phyloP scores from a whole-genome alignment of 2,888 invertebrate species.

The Ornithoptera priamus region DNA sequence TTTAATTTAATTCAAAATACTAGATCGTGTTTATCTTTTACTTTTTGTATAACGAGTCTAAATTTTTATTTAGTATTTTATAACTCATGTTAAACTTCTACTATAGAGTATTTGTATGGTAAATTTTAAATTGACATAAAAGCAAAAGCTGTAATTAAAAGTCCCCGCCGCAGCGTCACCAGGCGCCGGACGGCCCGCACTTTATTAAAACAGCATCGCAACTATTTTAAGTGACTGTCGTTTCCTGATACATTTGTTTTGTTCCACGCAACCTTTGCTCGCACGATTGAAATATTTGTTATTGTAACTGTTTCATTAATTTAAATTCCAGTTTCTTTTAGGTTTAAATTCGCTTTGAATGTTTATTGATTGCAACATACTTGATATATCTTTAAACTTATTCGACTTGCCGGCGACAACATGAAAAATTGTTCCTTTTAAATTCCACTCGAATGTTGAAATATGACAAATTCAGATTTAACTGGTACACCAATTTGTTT shows the following conservation, averaged over 20 bases:
- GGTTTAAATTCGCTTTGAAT: background rate
- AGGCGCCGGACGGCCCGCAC: constrained; percentile 26
- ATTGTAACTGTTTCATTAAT: constrained; percentile 9
- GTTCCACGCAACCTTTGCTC: constrained; percentile 19
- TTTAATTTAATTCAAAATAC: too few relatives aligned
- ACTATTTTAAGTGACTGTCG: constrained; percentile 52
- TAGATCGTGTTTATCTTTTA: too few relatives aligned
- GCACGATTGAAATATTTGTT: constrained; percentile 9
- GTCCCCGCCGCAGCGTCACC: background rate
- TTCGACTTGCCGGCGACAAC: background rate
- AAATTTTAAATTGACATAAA: background rate
- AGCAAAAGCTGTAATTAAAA: constrained; percentile 4
- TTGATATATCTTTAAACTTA: background rate
- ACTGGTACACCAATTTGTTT: background rate
- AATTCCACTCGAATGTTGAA: background rate
- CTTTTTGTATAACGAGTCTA: too few relatives aligned
- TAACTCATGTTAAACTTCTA: too few relatives aligned
- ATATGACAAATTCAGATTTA: background rate
- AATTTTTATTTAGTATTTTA: too few relatives aligned
- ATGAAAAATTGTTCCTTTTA: background rate
- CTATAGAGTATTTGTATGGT: too few relatives aligned
- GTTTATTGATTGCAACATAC: background rate
- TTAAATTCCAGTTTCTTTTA: background rate
- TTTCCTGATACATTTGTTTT: constrained; percentile 45
- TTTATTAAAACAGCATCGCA: constrained; percentile 44